Base-by-base conservation (phyloP, 2,888 invertebrate species). In the Thyatira batis region DNA sequence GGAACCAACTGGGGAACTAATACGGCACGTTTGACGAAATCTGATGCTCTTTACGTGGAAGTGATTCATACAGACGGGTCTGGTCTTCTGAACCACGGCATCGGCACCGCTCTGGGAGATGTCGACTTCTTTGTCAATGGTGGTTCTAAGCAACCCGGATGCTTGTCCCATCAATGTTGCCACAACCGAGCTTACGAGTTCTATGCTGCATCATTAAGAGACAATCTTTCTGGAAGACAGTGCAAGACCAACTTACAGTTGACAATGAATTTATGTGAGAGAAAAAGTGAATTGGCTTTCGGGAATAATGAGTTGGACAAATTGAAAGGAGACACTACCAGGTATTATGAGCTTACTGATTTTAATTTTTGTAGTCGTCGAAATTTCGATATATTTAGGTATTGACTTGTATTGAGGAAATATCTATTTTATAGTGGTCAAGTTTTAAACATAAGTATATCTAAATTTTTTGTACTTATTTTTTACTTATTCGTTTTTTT, bases 111-210 rank as follows among this genome's bases (percentile, higher is more conserved):
- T 0, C 92, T 96, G 43, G 98, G 97, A 0, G 95, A 97, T 76
- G 94, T 96, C 0, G 98, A 98, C 85, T 97, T 97, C 85, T 98
- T 95, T 82, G 96, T 96, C 0, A 98, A 98, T 71, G 97, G 97
- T 0, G 98, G 98, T 0, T 92, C 93, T 49, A 93, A 94, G 70
- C 97, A 91, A 61, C 90, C 89, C 0, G 90, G 89, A 0, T 89
- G 90, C 50, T 9, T 69, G 0, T 72, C 61, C 4, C 69, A 78
- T 46, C 6, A 60, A 0, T 88, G 87, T 59, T 71, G 70, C 53
- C 87, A 87, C 53, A 71, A 80, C 33, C 75, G 86, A 3, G 79
- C 87, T 0, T 83, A 73, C 63, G 78, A 85, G 46, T 45, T 86
- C 1, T 79, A 75, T 45, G 75, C 78, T 10, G 85, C 83, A 0